Evolutionary conservation across 2,113 vertebrate species (phyloP).

Genomic region (Oncorhynchus clarkii): DNA sequence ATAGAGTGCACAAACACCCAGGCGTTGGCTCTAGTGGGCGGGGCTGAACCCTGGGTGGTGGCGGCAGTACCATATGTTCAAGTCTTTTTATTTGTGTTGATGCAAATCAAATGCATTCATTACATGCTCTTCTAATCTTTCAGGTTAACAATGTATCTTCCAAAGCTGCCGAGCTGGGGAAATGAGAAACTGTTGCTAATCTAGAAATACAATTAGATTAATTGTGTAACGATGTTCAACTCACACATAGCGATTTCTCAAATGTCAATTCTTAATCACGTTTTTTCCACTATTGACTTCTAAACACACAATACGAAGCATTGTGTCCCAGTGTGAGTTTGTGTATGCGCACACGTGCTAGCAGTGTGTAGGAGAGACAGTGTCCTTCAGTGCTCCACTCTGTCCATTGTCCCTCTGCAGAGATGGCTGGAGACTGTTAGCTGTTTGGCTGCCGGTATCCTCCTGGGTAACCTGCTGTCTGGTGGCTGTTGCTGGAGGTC

Average conservation of each 20-base stretch:
- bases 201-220: background rate
- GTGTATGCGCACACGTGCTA: background rate
- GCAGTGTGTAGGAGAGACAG: conserved; percentile 24
- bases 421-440: conserved; percentile 13
- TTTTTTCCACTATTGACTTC: background rate
- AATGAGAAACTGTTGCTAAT: background rate
- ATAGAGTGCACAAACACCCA: background rate
- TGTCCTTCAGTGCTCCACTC: conserved; percentile 52
- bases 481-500: too few relatives aligned
- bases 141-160: background rate
- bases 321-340: background rate
- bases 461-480: background rate
- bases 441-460: conserved; percentile 35
- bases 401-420: conserved; percentile 43
- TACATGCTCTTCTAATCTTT: background rate
- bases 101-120: conserved; percentile 26
- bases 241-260: too few relatives aligned
- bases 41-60: conserved; percentile 61
- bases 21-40: conserved; percentile 24
- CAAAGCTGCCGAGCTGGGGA: background rate
- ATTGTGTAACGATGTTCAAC: background rate
- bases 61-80: conserved; percentile 62
- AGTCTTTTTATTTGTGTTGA: conserved; percentile 10
- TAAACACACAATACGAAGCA: too few relatives aligned
- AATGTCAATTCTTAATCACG: background rate